Evolutionary conservation across 2,797 vertebrate species (phyloP).

Genomic region (Rhinoraja longicauda): DNA sequence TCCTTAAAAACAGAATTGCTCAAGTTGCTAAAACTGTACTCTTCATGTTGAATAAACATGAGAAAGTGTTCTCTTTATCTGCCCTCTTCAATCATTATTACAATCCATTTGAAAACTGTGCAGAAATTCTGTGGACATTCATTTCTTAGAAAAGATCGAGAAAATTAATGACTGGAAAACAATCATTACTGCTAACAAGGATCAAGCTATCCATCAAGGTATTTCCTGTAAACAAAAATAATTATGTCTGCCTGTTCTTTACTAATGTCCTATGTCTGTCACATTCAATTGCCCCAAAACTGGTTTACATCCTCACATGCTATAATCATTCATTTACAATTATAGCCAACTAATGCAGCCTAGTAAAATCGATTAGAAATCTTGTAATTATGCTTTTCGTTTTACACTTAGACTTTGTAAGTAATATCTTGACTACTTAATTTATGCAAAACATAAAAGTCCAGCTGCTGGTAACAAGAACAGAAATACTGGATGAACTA

Average conservation of each 20-base stretch:
- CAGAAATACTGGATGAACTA: too few relatives aligned
- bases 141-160: neutral
- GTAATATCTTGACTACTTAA: neutral
- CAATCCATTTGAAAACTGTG: neutral
- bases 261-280: neutral
- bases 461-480: too few relatives aligned
- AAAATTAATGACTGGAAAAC: neutral
- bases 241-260: neutral
- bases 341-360: neutral
- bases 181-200: neutral
- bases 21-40: too few relatives aligned
- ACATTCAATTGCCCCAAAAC: neutral
- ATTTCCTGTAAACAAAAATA: constrained; percentile 12
- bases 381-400: neutral
- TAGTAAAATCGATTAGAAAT: neutral
- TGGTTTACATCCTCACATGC: neutral
- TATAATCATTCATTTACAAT: neutral
- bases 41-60: too few relatives aligned
- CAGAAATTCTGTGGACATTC: neutral
- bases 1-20: neutral
- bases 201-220: neutral
- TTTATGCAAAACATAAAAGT: neutral
- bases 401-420: neutral
- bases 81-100: neutral
- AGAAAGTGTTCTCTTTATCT: neutral